These are phyloP conservation scores for Leuciscus idus DNA, from an alignment of 2,113 vertebrate genomes.

Conservation along the genomic window DNA sequence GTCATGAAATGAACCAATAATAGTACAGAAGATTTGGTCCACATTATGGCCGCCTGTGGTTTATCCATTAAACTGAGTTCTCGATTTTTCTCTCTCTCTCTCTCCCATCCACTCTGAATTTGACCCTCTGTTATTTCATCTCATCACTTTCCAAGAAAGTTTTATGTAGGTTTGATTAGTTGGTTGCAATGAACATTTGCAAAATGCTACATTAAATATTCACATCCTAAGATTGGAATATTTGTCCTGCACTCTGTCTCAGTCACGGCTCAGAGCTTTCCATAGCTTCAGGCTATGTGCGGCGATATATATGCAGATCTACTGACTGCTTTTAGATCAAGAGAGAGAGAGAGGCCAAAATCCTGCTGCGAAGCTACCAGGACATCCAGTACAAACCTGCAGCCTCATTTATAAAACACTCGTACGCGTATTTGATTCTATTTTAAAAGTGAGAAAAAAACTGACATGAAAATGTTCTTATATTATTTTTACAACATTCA, in stretches of 20 bases:
- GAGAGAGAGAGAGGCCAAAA: background rate
- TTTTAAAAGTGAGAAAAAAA: background rate
- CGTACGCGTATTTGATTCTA: background rate
- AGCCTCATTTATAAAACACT: background rate
- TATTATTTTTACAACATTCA: background rate
- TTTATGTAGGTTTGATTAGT: conserved; percentile 47
- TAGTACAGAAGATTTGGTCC: conserved; percentile 31
- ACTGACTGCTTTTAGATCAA: background rate
- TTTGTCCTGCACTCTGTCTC: conserved; percentile 54
- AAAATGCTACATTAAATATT: conserved; percentile 65
- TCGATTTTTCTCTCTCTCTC: background rate
- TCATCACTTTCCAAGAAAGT: conserved; percentile 37
- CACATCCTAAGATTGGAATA: conserved; percentile 60
- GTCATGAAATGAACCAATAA: conserved; percentile 50
- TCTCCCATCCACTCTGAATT: conserved; percentile 13
- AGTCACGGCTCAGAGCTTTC: conserved; percentile 47
- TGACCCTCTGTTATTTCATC: conserved; percentile 18
- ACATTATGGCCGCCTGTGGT: conserved; percentile 27
- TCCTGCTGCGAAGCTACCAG: background rate
- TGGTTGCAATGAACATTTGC: conserved; percentile 42
- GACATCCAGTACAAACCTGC: background rate
- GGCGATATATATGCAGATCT: conserved; percentile 21
- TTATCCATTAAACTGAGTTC: conserved; percentile 42
- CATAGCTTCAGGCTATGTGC: conserved; percentile 21
- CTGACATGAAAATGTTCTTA: background rate